These are phyloP conservation scores for Poeciliopsis presidionis DNA, from an alignment of 2,797 vertebrate species.

Conservation along the genomic window DNA sequence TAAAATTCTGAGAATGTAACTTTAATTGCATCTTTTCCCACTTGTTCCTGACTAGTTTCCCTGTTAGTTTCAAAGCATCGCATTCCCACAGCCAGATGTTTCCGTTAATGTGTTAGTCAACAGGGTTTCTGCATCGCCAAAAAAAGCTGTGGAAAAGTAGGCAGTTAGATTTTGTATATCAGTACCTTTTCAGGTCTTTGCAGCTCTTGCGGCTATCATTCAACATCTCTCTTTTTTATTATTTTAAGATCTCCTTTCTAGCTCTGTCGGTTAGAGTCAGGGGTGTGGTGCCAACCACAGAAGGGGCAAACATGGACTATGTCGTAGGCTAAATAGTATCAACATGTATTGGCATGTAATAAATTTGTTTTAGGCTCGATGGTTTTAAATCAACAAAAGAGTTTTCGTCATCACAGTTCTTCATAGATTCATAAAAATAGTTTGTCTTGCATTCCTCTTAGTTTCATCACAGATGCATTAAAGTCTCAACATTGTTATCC, in stretches of 20 bases:
- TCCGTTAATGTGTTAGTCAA: background rate
- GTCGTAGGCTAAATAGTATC: background rate
- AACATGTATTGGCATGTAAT: background rate
- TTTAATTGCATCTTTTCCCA: background rate
- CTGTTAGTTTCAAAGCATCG: background rate
- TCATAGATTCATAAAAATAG: background rate
- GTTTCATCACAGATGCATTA: conserved; percentile 7
- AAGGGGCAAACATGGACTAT: background rate
- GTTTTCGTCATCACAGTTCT: too few relatives aligned
- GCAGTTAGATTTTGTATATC: background rate
- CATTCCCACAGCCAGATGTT: background rate
- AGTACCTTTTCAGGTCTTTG: background rate
- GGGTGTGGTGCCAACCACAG: background rate
- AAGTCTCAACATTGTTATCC: background rate
- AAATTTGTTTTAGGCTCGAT: background rate
- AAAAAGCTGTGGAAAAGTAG: background rate
- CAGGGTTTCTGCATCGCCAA: background rate
- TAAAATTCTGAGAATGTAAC: too few relatives aligned
- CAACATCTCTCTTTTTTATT: background rate
- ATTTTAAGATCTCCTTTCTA: background rate
- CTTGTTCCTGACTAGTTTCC: background rate
- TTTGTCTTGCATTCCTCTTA: conserved; percentile 15
- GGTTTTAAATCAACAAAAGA: background rate
- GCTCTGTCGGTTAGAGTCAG: background rate
- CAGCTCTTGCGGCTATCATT: background rate